These are phyloP conservation scores for Colaptes auratus DNA, from an alignment of 2,113 vertebrate genomes.

Conservation along the genomic window DNA sequence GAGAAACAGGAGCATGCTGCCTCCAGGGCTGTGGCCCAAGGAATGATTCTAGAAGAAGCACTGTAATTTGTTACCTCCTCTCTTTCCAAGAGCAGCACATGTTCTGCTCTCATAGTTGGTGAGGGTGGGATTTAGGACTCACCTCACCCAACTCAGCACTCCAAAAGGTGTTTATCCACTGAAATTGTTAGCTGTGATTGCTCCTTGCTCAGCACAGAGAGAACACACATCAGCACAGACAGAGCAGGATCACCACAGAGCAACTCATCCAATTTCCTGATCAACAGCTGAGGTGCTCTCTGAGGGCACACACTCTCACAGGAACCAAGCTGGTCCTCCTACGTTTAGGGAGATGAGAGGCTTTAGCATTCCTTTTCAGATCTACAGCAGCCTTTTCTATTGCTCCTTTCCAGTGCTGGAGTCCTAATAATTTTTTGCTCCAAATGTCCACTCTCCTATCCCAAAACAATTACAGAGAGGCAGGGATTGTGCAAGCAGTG, in stretches of 20 bases:
- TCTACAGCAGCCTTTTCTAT: neutral
- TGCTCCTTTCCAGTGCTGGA: neutral
- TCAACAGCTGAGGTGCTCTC: neutral
- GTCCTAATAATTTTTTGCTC: neutral
- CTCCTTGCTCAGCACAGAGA: neutral
- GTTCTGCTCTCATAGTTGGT: neutral
- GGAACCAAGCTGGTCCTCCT: fast-evolving
- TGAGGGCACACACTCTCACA: neutral
- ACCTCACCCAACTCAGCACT: neutral
- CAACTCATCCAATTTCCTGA: neutral
- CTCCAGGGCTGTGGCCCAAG: neutral
- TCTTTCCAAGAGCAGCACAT: fast-evolving
- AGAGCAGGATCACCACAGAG: neutral
- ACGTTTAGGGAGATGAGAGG: neutral
- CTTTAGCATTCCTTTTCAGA: neutral
- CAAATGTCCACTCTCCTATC: neutral
- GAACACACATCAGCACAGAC: neutral
- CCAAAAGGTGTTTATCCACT: neutral
- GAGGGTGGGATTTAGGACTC: neutral
- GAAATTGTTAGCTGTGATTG: neutral
- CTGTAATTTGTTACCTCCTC: fast-evolving
- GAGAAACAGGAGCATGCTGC: neutral
- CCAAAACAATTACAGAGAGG: neutral
- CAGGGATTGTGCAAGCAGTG: neutral
- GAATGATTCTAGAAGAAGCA: neutral